phyloP scores from a whole-genome alignment of 2,797 vertebrate genomes.

The Pseudocheirus occidentalis region DNA sequence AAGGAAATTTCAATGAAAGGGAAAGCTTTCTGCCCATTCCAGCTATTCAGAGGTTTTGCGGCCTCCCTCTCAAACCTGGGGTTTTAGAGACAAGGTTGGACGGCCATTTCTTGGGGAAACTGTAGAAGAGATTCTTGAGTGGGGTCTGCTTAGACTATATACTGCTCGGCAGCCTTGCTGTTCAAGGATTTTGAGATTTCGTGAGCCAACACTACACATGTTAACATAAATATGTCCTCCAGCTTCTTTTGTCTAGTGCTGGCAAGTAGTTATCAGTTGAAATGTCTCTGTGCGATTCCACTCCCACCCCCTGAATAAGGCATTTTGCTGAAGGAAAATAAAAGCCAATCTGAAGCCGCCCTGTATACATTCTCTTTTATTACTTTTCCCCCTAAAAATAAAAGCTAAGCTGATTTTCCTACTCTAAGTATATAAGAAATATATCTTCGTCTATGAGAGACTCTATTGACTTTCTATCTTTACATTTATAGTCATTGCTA shows the following conservation, averaged over 20 bases:
- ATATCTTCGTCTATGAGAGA: not conserved
- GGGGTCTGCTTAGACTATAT: not conserved
- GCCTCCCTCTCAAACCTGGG: not conserved
- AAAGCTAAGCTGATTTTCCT: constrained; percentile 25
- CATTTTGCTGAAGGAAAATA: constrained; percentile 47
- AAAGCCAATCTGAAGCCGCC: constrained; percentile 1
- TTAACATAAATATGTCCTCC: constrained; percentile 31
- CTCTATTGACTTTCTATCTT: not conserved
- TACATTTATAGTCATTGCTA: constrained; percentile 35
- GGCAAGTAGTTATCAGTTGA: constrained; percentile 22
- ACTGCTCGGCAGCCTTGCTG: not conserved
- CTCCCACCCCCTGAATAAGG: not conserved
- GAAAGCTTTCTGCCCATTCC: not conserved
- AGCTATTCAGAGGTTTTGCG: not conserved
- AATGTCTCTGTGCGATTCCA: not conserved
- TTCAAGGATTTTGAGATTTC: not conserved
- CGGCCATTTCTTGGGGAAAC: not conserved
- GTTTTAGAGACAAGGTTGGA: not conserved
- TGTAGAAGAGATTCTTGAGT: not conserved
- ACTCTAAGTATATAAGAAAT: constrained; percentile 8
- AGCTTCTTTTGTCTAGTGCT: not conserved
- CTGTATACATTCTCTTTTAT: constrained; percentile 1
- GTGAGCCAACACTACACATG: not conserved
- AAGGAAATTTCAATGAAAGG: not conserved
- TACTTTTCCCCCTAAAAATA: not conserved